phyloP scores from a whole-genome alignment of 1,140 invertebrate species.

The Nasonia longicornis region DNA sequence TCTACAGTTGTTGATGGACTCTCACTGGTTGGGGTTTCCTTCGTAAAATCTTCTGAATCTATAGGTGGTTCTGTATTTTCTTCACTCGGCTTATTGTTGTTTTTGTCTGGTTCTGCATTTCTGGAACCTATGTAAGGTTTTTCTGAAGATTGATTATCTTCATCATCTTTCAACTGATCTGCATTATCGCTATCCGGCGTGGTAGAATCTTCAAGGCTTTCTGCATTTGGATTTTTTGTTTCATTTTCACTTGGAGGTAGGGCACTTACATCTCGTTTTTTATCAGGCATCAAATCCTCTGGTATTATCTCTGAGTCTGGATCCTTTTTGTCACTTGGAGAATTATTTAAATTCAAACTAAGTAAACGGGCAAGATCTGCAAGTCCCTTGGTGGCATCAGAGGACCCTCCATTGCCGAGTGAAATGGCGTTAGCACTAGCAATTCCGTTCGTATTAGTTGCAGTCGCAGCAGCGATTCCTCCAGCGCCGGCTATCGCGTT shows the following conservation, averaged over 20 bases:
- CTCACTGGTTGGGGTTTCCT: neutral
- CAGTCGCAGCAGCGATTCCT: conserved; percentile 19
- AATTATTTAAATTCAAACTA: conserved; percentile 13
- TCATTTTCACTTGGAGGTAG: neutral
- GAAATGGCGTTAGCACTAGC: conserved; percentile 31
- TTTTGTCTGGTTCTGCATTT: neutral
- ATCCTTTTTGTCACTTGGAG: neutral
- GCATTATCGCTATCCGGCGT: neutral
- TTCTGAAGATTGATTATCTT: neutral
- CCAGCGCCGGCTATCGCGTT: conserved; percentile 19
- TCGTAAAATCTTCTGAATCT: neutral
- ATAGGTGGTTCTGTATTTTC: neutral
- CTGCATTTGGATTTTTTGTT: neutral
- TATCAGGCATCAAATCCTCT: conserved; percentile 25
- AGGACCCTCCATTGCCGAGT: neutral
- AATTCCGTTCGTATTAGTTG: conserved; percentile 31
- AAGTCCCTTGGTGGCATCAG: neutral
- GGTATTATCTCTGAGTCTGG: conserved; percentile 1
- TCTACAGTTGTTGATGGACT: neutral
- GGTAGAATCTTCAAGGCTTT: neutral
- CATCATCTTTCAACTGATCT: neutral
- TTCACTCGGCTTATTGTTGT: neutral
- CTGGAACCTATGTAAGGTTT: neutral
- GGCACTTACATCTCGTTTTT: conserved; percentile 18
- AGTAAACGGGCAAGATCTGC: conserved; percentile 2